Evolutionary conservation across 1,140 invertebrate species (phyloP), one percentile per base, ranked within the genome.

Genomic region (Drosophila dunni): DNA sequence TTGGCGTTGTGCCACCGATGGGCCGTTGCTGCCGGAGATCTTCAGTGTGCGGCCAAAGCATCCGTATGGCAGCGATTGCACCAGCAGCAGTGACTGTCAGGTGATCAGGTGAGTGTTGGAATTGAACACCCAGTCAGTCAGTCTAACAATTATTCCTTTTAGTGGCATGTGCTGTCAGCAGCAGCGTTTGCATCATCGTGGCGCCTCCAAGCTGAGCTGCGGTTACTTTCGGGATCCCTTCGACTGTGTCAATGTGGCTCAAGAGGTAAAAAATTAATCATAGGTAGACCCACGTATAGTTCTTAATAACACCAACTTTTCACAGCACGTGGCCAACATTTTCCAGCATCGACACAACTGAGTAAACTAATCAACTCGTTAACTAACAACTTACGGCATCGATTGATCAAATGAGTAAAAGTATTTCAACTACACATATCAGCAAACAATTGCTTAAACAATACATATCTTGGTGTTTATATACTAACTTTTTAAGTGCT

Each of bases 141-240:
- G 10, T 3, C 7, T 4, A 1, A 67, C 29, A 38, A 7, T 33
- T 54, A 10, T 24, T 6, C 20, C 48, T 51, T 57, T 50, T 33
- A 92, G 96, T 44, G 97, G 97, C 24, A 94, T 98, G 13, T 98
- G 97, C 92, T 98, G 97, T 92, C 96, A 97, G 92, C 93, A 97
- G 60, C 96, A 97, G 76, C 94, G 97, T 66, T 94, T 97, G 80
- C 67, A 91, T 48, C 97, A 98, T 91, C 94, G 97, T 46, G 97
- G 45, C 96, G 93, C 95, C 96, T 61, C 95, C 96, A 45, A 94
- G 96, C 91, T 97, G 94, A 96, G 96, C 72, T 98, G 97, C 92
- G 96, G 96, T 7, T 98, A 98, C 92, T 98, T 97, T 94, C 97
- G 97, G 83, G 97, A 98, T 79, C 96, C 97, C 11, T 93, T 97